Base-by-base conservation (phyloP, 2,888 invertebrate species). In the Acronicta alni region DNA sequence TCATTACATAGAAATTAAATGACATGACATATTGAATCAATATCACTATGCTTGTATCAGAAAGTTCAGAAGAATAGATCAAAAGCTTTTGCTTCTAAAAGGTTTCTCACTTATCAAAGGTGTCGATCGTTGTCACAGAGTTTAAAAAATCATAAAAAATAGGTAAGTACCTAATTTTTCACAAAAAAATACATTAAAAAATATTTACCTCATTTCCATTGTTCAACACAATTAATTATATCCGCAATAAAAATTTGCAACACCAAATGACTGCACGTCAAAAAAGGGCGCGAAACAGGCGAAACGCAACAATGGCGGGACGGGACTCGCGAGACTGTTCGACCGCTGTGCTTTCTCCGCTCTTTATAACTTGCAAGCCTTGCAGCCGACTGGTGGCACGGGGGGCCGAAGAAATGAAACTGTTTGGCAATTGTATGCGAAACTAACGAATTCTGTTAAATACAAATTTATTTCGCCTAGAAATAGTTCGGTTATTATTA, bases 281-380 rank as follows among this genome's bases (percentile, higher is more conserved):
- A 81, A 87, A 87, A 89, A 85, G 82, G 87, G 85, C 90, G 89
- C 85, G 84, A 83, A 80, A 78, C 80, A 52, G 59, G 66, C 81
- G 80, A 73, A 80, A 79, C 84, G 82, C 84, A 77, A 77, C 75
- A 71, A 79, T 69, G 77, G 80, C 77, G 82, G 79, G 69, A 67
- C 79, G 79, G 73, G 78, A 78, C 81, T 73, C 80, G 80, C 79
- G 77, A 78, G 79, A 88, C 89, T 89, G 89, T 88, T 88, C 83
- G 85, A 55, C 69, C 84, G 84, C 79, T 78, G 86, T 86, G 92
- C 93, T 93, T 93, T 94, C 93, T 90, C 93, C 85, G 62, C 83
- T 82, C 90, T 92, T 91, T 94, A 94, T 94, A 93, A 92, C 88
- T 82, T 89, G 87, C 81, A 76, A 66, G 71, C 56, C 88, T 82